Percentiles rank a stretch among this genome's conserved stretches.
These are phyloP conservation scores for Cathartes aura DNA, from an alignment of 2,113 vertebrate genomes.

Conservation along the genomic window DNA sequence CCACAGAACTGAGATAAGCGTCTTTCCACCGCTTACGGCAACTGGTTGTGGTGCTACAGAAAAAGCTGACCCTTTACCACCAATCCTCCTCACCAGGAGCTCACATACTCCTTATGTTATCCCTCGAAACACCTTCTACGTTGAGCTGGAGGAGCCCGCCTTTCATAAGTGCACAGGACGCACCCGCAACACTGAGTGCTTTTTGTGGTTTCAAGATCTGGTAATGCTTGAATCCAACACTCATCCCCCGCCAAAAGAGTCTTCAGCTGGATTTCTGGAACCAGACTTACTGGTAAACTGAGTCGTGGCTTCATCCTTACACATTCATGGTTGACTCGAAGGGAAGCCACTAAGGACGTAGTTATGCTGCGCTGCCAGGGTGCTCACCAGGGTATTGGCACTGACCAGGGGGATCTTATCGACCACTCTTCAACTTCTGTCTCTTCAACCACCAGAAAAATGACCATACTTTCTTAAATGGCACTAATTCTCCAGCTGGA, in stretches of 20 bases:
- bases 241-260: not conserved
- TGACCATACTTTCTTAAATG: not conserved
- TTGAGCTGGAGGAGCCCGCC: not conserved
- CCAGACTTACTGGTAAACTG: not conserved
- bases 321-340: not conserved
- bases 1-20: not conserved
- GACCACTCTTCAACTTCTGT: not conserved
- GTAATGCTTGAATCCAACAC: not conserved
- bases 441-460: not conserved
- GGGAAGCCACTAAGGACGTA: not conserved
- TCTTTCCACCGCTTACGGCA: not conserved
- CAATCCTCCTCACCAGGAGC: rapidly evolving
- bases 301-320: not conserved
- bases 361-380: not conserved
- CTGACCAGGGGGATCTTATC: not conserved
- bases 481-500: not conserved
- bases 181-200: not conserved
- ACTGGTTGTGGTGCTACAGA: not conserved
- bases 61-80: not conserved
- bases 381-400: not conserved
- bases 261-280: not conserved
- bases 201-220: not conserved
- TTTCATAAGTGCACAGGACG: not conserved
- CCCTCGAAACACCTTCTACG: rapidly evolving
- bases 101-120: rapidly evolving